Evolutionary conservation across 2,888 invertebrate species (phyloP).

Genomic region (Timema cristinae): DNA sequence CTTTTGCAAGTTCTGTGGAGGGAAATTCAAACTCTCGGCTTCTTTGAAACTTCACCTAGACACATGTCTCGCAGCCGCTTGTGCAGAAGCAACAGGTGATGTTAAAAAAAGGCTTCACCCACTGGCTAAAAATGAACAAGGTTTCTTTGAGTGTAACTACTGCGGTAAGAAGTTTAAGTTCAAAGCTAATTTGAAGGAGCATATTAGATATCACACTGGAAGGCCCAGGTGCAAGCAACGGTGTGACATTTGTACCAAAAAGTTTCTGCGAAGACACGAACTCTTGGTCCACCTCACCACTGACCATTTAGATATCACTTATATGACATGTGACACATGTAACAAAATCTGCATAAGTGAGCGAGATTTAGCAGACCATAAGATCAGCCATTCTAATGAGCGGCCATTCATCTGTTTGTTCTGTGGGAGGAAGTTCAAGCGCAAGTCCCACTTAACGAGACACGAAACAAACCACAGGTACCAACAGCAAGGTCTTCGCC

Average conservation of each 20-base stretch:
- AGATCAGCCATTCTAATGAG: constrained; percentile 22
- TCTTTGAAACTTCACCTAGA: constrained; percentile 17
- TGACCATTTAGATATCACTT: not conserved
- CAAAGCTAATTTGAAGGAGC: constrained; percentile 22
- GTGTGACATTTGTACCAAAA: constrained; percentile 24
- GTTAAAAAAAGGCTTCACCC: not conserved
- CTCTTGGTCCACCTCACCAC: constrained; percentile 18
- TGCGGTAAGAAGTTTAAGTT: constrained; percentile 22
- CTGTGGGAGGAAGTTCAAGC: constrained; percentile 22
- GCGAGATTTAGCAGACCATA: constrained; percentile 21
- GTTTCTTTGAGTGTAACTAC: constrained; percentile 18
- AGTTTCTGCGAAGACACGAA: constrained; percentile 21
- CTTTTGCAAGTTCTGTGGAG: constrained; percentile 51
- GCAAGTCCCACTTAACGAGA: constrained; percentile 24
- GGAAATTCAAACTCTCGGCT: constrained; percentile 15
- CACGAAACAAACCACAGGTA: constrained; percentile 12
- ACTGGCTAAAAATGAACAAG: constrained; percentile 12
- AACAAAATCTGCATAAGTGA: constrained; percentile 19
- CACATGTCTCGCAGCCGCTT: too few species aligned
- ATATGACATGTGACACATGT: constrained; percentile 16
- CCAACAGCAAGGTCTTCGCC: not conserved
- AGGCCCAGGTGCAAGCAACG: constrained; percentile 18
- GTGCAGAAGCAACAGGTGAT: not conserved
- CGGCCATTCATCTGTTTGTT: constrained; percentile 20
- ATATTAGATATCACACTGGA: constrained; percentile 21